Conservation (phyloP, 2,113 vertebrate genomes). For the Mohoua ochrocephala region DNA sequence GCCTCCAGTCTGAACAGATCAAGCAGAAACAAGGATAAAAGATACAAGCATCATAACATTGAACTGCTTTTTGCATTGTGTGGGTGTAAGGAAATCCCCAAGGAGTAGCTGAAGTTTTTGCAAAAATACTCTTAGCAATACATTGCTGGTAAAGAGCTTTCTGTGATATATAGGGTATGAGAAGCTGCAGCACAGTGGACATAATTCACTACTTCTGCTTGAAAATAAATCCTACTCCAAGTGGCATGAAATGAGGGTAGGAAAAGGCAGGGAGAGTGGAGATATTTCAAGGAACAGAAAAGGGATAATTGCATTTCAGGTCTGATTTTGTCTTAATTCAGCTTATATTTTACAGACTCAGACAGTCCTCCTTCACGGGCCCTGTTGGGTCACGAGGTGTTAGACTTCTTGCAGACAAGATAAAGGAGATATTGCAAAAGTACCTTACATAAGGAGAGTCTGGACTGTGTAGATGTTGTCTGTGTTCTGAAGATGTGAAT, state of each 20-base stretch:
- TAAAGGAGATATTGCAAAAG: not conserved
- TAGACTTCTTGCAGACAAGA: not conserved
- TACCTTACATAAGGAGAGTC: not conserved
- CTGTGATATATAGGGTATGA: constrained; percentile 39
- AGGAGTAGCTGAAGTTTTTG: not conserved
- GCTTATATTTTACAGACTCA: not conserved
- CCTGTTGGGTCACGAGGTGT: not conserved
- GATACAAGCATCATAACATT: not conserved
- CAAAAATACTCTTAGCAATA: constrained; percentile 13
- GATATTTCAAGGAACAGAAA: not conserved
- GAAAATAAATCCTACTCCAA: constrained; percentile 51
- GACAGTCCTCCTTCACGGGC: not conserved
- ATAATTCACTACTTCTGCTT: constrained; percentile 32
- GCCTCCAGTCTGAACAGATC: not conserved
- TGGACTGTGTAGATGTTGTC: not conserved
- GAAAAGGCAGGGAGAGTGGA: not conserved
- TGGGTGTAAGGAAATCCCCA: not conserved
- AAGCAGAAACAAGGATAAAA: not conserved
- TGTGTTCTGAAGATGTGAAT: not conserved
- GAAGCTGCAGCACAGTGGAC: not conserved
- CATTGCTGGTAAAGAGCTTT: constrained; percentile 13
- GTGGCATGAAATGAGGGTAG: constrained; percentile 16
- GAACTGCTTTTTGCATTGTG: not conserved
- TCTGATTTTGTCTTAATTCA: constrained; percentile 36
- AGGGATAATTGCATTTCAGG: not conserved